Evolutionary conservation across 1,140 invertebrate species (phyloP).

Genomic region (Rhagoletis zephyria): DNA sequence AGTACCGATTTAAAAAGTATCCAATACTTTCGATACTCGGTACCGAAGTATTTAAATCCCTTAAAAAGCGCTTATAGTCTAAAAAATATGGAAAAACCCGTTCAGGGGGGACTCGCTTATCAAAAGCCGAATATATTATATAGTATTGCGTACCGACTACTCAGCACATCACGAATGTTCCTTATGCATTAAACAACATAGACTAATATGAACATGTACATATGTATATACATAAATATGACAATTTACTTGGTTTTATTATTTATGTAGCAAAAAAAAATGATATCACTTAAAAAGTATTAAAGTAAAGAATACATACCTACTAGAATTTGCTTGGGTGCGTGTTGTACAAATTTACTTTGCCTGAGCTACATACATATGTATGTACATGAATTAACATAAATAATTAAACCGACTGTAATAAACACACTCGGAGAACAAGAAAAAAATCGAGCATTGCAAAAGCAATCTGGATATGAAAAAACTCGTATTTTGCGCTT

Average conservation of each 20-base stretch:
- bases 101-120: too few relatives aligned
- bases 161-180: too few relatives aligned
- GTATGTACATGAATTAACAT: conserved; percentile 2
- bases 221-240: neutral
- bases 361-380: neutral
- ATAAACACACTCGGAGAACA: conserved; percentile 1
- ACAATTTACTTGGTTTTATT: neutral
- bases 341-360: conserved; percentile 34
- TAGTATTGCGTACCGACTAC: too few relatives aligned
- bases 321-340: neutral
- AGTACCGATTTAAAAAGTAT: too few relatives aligned
- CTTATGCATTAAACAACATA: too few relatives aligned
- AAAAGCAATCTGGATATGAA: neutral
- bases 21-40: too few relatives aligned
- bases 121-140: too few relatives aligned
- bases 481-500: neutral
- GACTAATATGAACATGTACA: neutral
- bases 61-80: too few relatives aligned
- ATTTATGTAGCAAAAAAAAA: neutral
- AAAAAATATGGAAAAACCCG: too few relatives aligned
- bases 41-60: too few relatives aligned
- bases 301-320: neutral
- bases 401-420: conserved; percentile 24
- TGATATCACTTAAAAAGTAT: neutral
- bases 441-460: neutral